Base-by-base conservation (phyloP, 2,113 vertebrate species). In the Platysternon megacephalum region DNA sequence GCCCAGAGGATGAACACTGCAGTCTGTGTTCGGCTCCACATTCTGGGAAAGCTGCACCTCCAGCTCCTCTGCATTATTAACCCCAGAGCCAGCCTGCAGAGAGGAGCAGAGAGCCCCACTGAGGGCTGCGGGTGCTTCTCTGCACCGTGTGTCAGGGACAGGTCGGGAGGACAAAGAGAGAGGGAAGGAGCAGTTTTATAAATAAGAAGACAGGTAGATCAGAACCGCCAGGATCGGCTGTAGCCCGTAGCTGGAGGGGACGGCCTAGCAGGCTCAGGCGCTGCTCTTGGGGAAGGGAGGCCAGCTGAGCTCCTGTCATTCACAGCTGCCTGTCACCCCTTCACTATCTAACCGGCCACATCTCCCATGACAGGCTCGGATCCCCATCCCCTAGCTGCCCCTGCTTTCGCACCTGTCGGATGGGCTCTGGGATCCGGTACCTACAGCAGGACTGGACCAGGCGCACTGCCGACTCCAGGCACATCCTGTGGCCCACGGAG, bases 371-470 rank as follows among this genome's bases (percentile, higher is more conserved):
- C 82, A 39, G 39, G 42, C 39, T 44, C 26, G 5, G 26, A 14
- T 7, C 10, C 52, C 56, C 86, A 16, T 13, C 29, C 76, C 85
- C 39, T 13, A 26, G 42, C 46, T 42, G 5, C 72, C 39, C n/a
- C 35, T 0, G 22, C 10, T 4, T 14, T 6, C n/a, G 7, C 97
- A 99, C 99, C 99, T 99, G 99, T 76, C 99, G 98, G 98, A 99
- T 99, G 52, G 99, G 99, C 98, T 99, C 99, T 0, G 99, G 99
- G 83, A 99, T 85, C 16, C 99, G 98, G 98, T 98, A 99, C 9
- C 96, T 98, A 97, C 99, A 99, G 98, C 99, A 99, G 96, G 97
- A 83, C 28, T 91, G 97, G 81, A 99, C 99, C 8, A 99, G 98
- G 14, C 94, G 98, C 82, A 99, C 98, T 0, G 99, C 99, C 0